phyloP scores from a whole-genome alignment of 2,797 vertebrate genomes.

The Mycteria americana region DNA sequence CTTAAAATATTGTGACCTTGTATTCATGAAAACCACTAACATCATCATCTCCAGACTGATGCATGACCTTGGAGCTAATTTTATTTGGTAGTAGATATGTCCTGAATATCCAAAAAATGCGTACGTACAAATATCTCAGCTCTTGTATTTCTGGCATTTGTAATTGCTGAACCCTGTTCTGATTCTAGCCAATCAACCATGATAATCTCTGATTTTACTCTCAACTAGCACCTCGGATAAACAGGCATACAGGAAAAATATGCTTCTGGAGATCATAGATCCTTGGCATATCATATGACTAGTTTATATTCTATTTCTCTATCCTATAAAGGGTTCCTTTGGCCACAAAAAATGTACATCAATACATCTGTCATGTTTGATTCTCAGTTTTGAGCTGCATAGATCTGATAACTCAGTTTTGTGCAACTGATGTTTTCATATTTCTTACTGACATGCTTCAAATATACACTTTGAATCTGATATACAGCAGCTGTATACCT shows the following conservation, averaged over 20 bases:
- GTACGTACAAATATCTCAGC: not conserved
- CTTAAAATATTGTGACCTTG: not conserved
- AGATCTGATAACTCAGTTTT: slow-evolving; percentile 3
- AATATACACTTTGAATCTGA: not conserved
- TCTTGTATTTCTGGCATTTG: not conserved
- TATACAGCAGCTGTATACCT: not conserved
- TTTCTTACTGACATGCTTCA: not conserved
- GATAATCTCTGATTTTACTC: not conserved
- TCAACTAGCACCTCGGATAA: not conserved
- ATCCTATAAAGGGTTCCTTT: not conserved
- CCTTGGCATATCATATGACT: not conserved
- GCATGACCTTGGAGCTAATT: not conserved
- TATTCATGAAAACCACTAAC: not conserved
- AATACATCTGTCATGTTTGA: not conserved
- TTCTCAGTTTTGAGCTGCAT: not conserved
- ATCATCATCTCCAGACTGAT: not conserved
- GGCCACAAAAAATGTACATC: not conserved
- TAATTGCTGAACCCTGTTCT: not conserved
- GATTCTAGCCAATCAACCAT: not conserved
- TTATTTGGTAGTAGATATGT: not conserved
- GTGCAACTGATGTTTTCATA: not conserved
- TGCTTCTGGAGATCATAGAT: not conserved
- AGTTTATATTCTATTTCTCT: not conserved
- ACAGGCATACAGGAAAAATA: not conserved
- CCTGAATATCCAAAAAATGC: not conserved